Percentiles rank a stretch among this genome's conserved stretches.
Conservation (phyloP, 1,140 invertebrate species). For the Lasioglossum baleicum region DNA sequence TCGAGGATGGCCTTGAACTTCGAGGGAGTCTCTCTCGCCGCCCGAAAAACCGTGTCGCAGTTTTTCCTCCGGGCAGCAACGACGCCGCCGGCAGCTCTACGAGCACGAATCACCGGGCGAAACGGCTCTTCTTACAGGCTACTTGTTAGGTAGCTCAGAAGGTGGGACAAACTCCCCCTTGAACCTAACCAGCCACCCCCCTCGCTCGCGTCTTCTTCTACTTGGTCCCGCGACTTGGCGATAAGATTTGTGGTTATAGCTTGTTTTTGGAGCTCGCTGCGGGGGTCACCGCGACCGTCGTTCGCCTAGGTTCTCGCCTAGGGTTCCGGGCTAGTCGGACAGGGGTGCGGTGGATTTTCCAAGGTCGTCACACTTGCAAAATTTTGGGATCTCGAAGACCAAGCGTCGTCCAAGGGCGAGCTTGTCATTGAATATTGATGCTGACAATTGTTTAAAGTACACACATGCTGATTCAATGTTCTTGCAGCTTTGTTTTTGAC, state of each 20-base stretch:
- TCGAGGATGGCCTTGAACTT: conserved; percentile 71
- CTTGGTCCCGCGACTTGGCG: conserved; percentile 40
- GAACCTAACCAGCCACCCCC: conserved; percentile 55
- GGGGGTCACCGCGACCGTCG: conserved; percentile 38
- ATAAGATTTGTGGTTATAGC: conserved; percentile 73
- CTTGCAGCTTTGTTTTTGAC: too few relatives aligned
- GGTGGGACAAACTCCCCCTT: conserved; percentile 64
- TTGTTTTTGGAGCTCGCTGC: conserved; percentile 59
- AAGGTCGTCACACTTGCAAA: neutral
- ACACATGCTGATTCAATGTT: too few relatives aligned
- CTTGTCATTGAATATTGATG: too few relatives aligned
- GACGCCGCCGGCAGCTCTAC: conserved; percentile 57
- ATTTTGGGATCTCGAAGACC: too few relatives aligned
- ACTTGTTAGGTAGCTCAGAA: conserved; percentile 71
- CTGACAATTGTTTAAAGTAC: too few relatives aligned
- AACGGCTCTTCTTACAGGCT: conserved; percentile 72
- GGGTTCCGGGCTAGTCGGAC: neutral
- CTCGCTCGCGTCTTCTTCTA: conserved; percentile 42
- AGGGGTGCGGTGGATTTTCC: neutral
- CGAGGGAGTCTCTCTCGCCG: conserved; percentile 60
- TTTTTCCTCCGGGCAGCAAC: conserved; percentile 67
- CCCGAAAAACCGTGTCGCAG: conserved; percentile 72
- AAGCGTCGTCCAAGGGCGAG: too few relatives aligned
- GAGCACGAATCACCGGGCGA: conserved; percentile 69
- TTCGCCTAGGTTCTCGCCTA: conserved; percentile 40